Evolutionary conservation across 1,140 invertebrate genomes (phyloP), one percentile per base, ranked within the genome.

Genomic region (Neodiprion lecontei): DNA sequence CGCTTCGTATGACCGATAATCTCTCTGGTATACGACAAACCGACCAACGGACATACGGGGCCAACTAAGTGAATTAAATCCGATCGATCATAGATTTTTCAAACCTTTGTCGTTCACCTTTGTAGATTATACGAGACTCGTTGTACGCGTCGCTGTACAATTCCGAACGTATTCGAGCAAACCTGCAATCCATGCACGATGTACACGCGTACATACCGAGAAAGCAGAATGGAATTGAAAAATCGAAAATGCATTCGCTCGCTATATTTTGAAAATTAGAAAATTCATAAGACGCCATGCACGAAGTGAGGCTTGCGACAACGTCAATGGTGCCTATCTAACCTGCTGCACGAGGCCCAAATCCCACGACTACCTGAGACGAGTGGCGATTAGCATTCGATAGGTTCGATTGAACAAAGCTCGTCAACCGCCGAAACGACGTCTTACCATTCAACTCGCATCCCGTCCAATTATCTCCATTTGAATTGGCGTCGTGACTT

Each of bases 31-130:
- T 40, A 14, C 53, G 53, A 14, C 3, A 61, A 17, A 61, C 53
- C 11, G 11, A 61, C 53, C 11, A 61, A 61, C n/a, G 53, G 53
- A 17, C 11, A 61, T 12, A 9, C 53, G 53, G 53, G 53, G 53
- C 28, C 28, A 40, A 61, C 53, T 61, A 61, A 61, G 53, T 61
- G 11, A 61, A 61, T 61, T 61, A 61, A 61, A 61, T 61, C n/a
- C n/a, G n/a, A 40, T 40, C 53, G 11, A 61, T 61, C 8, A 61
- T 61, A 17, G 53, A 61, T 61, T 61, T 61, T 61, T 61, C 53
- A 61, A 61, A 61, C 53, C 53, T 61, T 61, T 61, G 11, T 14
- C 53, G 11, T 61, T 14, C 28, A 40, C 28, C 28, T 40, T 40
- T 40, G 28, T 40, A 5, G 5, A 40, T 40, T 40, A 40, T 40